These are phyloP conservation scores for Bombus superbus DNA, from an alignment of 1,140 invertebrate species.

Conservation along the genomic window DNA sequence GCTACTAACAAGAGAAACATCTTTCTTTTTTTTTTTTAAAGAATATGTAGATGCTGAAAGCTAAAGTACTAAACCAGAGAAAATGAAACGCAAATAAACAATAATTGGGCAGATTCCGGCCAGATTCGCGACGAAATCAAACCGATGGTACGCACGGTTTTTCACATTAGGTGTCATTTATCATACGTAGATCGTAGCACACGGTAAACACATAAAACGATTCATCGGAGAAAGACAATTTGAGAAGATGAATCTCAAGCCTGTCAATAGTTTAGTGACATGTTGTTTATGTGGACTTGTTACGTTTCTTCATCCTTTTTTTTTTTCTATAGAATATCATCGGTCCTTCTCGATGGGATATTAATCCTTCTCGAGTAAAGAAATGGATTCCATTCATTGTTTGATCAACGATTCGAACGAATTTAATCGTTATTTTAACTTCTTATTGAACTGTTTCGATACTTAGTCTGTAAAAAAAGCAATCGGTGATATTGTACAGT, in stretches of 20 bases:
- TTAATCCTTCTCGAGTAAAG: neutral
- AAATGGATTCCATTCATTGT: neutral
- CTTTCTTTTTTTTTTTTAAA: neutral
- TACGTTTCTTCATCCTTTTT: neutral
- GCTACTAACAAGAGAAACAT: neutral
- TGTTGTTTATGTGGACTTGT: slow-evolving; percentile 51
- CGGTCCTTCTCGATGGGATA: neutral
- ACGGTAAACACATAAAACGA: slow-evolving; percentile 6
- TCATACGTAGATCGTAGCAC: slow-evolving; percentile 39
- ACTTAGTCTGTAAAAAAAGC: too few relatives aligned
- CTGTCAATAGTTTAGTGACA: slow-evolving; percentile 39
- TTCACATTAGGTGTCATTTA: slow-evolving; percentile 26
- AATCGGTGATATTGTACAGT: too few relatives aligned
- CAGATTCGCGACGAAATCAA: slow-evolving; percentile 25
- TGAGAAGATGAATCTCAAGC: slow-evolving; percentile 16
- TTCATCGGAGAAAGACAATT: slow-evolving; percentile 12
- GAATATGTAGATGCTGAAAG: slow-evolving; percentile 16
- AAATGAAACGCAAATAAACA: slow-evolving; percentile 47
- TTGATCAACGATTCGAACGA: too few relatives aligned
- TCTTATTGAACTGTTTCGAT: too few relatives aligned
- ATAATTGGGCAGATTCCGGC: slow-evolving; percentile 37
- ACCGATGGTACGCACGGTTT: slow-evolving; percentile 45
- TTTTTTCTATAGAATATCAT: slow-evolving; percentile 6
- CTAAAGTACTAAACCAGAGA: slow-evolving; percentile 60
- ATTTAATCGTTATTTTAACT: too few relatives aligned